These are phyloP conservation scores for Sminthopsis crassicaudata DNA, from an alignment of 2,113 vertebrate genomes.

Conservation along the genomic window DNA sequence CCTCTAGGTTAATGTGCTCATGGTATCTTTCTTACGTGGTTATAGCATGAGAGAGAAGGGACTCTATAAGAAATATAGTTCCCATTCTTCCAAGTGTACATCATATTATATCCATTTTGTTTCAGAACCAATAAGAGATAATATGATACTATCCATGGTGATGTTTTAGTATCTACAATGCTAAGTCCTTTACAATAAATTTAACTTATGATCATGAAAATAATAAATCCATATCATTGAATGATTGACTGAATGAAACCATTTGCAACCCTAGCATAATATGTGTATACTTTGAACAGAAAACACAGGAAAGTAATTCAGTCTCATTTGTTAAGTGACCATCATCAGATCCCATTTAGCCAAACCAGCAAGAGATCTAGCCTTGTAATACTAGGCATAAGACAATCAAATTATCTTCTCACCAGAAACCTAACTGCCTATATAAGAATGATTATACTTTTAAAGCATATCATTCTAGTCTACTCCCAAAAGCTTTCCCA, in stretches of 20 bases:
- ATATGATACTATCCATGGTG: neutral
- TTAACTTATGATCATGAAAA: neutral
- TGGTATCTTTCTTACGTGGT: neutral
- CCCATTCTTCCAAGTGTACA: neutral
- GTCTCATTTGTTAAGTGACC: neutral
- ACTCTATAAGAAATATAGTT: neutral
- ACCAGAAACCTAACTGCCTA: conserved; percentile 29
- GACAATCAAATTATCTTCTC: conserved; percentile 45
- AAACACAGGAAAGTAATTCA: neutral
- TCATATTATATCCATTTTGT: neutral
- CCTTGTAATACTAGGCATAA: conserved; percentile 24
- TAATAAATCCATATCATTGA: neutral
- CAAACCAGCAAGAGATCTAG: conserved; percentile 22
- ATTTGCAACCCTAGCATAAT: neutral
- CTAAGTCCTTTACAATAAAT: neutral
- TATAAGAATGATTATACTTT: conserved; percentile 28
- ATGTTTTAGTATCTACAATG: neutral
- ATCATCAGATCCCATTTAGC: conserved; percentile 6
- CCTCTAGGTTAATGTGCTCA: neutral
- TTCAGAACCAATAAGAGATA: neutral
- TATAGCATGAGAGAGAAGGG: neutral
- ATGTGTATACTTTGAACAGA: neutral
- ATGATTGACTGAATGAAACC: neutral
- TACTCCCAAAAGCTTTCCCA: neutral
- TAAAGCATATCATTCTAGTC: neutral